Conservation (phyloP, 2,113 vertebrate genomes). For the Donacobius atricapilla region DNA sequence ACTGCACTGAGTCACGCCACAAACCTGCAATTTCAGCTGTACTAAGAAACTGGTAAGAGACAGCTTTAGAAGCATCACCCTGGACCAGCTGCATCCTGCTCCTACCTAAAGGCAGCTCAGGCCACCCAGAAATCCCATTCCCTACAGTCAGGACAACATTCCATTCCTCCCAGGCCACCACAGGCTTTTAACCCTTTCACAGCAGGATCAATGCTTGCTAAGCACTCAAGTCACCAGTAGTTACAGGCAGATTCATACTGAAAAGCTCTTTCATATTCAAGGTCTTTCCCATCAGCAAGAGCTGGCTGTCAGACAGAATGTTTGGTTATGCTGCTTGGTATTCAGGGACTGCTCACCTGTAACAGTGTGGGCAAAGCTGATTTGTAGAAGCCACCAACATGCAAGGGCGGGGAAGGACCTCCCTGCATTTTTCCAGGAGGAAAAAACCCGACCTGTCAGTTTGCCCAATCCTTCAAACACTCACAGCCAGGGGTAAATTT, state of each 20-base stretch:
- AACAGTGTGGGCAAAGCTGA: not conserved
- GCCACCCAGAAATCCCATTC: not conserved
- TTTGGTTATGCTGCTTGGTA: not conserved
- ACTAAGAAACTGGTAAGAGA: not conserved
- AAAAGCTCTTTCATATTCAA: not conserved
- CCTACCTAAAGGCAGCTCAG: not conserved
- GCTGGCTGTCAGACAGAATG: not conserved
- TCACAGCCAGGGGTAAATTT: not conserved
- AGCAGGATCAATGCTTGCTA: not conserved
- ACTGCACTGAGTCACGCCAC: not conserved
- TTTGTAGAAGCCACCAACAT: not conserved
- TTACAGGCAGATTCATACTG: not conserved
- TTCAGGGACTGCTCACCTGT: not conserved
- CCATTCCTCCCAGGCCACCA: accelerated
- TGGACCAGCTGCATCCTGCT: not conserved
- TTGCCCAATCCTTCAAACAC: not conserved
- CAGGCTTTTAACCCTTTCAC: not conserved
- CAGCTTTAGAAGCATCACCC: not conserved
- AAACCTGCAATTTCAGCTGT: not conserved
- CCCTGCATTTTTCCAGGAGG: not conserved
- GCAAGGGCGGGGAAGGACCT: not conserved
- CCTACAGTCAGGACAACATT: not conserved
- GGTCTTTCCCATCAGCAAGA: not conserved
- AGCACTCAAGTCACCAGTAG: not conserved
- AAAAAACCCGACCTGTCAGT: not conserved